Evolutionary conservation across 2,113 vertebrate species (phyloP).

Genomic region (Cnemophilus loriae): DNA sequence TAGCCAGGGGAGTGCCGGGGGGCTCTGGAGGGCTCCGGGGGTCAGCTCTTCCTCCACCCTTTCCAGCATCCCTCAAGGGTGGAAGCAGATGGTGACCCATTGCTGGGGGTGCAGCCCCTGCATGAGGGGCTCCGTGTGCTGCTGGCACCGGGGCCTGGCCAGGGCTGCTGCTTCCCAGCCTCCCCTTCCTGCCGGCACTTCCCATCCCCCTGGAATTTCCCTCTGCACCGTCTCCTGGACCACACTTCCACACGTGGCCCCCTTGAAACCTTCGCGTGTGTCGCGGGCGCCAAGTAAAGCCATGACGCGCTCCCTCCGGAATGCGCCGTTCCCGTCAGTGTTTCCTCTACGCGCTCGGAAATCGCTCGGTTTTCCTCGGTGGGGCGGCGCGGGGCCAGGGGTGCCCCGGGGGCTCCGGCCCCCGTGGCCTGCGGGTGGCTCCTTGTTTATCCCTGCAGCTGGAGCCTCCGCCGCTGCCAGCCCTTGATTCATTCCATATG

Average conservation of each 20-base stretch:
- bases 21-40: accelerated
- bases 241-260: conserved; percentile 8
- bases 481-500: neutral
- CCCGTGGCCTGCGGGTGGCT: neutral
- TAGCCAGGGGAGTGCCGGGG: neutral
- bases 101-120: accelerated
- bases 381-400: neutral
- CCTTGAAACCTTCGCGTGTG: neutral
- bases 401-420: neutral
- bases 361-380: neutral
- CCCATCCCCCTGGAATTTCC: neutral
- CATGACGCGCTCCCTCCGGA: conserved; percentile 12
- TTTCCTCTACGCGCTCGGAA: conserved; percentile 19
- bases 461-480: neutral
- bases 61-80: neutral
- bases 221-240: neutral
- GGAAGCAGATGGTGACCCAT: neutral
- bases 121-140: accelerated
- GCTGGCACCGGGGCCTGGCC: accelerated
- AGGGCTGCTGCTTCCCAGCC: neutral
- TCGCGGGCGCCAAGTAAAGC: neutral
- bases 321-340: neutral
- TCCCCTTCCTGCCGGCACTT: neutral
- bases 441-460: conserved; percentile 16
- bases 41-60: neutral